Evolutionary conservation across 2,888 invertebrate genomes (phyloP), one percentile per base, ranked within the genome.

Genomic region (Troides oblongomaculatus): DNA sequence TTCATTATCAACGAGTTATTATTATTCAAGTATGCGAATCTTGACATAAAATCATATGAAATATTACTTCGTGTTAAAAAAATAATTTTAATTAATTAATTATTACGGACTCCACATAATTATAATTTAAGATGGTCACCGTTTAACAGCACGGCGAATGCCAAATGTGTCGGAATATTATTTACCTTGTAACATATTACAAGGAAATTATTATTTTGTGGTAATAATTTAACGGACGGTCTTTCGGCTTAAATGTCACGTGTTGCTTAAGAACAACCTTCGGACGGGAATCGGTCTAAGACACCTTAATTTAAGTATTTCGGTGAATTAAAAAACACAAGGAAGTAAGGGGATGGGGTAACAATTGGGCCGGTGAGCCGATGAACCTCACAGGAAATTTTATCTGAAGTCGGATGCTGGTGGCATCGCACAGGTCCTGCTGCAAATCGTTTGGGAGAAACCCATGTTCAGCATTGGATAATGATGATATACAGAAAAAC

Each of bases 111-210:
- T 21, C 3, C 12, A 17, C n/a, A 2, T 8, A n/a, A 39, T 64
- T 8, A 53, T n/a, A 59, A 30, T 56, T 25, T 25, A 2, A 18
- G 36, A 23, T 53, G 12, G 23, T 46, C 14, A 10, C 14, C 46
- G 14, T n/a, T n/a, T 53, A 53, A 10, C n/a, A 53, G 36, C 30
- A 57, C 23, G 23, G n/a, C 23, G 53, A 23, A 14, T n/a, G 25
- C 43, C 58, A 17, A 68, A 68, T 14, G 50, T 57, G 58, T 68
- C 39, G 68, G 8, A 59, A 68, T 46, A 62, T 46, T 57, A 53
- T 53, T 59, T 36, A 63, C 68, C 68, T 68, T 68, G 68, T 68
- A 63, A 68, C 53, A 64, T 50, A 63, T 67, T 43, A 18, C 58
- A 46, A 65, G 64, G 43, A 25, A 58, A 58, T 56, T 62, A 50